phyloP scores from a whole-genome alignment of 2,888 invertebrate genomes.

The Leptinotarsa haldemani region DNA sequence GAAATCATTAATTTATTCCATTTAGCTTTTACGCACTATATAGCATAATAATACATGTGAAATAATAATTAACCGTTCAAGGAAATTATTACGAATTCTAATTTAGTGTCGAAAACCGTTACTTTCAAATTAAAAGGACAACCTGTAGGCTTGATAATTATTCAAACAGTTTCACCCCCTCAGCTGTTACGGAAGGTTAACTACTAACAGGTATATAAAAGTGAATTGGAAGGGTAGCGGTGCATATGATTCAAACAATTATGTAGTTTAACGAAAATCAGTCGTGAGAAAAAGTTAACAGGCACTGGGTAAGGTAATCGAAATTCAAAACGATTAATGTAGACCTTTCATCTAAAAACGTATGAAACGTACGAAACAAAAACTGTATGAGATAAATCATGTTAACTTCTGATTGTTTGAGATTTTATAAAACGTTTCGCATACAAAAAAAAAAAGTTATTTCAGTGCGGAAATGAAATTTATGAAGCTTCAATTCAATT shows the following conservation, averaged over 20 bases:
- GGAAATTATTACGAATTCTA: slow-evolving; percentile 12
- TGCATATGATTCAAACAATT: slow-evolving; percentile 53
- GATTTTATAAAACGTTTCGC: too few relatives aligned
- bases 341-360: too few relatives aligned
- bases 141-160: slow-evolving; percentile 40
- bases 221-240: slow-evolving; percentile 48
- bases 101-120: slow-evolving; percentile 31
- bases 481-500: too few relatives aligned
- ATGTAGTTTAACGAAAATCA: slow-evolving; percentile 42
- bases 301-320: slow-evolving; percentile 40
- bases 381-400: too few relatives aligned
- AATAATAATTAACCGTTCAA: neutral
- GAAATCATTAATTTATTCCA: too few relatives aligned
- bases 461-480: too few relatives aligned
- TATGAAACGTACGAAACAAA: too few relatives aligned
- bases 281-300: slow-evolving; percentile 41
- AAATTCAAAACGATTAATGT: neutral
- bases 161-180: slow-evolving; percentile 48
- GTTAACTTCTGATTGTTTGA: too few relatives aligned
- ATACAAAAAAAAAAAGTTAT: too few relatives aligned
- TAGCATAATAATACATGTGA: neutral
- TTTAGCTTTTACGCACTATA: too few relatives aligned
- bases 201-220: slow-evolving; percentile 54
- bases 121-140: slow-evolving; percentile 22
- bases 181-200: slow-evolving; percentile 55